Conservation (phyloP, 2,113 vertebrate genomes). For the Eublepharis macularius region DNA sequence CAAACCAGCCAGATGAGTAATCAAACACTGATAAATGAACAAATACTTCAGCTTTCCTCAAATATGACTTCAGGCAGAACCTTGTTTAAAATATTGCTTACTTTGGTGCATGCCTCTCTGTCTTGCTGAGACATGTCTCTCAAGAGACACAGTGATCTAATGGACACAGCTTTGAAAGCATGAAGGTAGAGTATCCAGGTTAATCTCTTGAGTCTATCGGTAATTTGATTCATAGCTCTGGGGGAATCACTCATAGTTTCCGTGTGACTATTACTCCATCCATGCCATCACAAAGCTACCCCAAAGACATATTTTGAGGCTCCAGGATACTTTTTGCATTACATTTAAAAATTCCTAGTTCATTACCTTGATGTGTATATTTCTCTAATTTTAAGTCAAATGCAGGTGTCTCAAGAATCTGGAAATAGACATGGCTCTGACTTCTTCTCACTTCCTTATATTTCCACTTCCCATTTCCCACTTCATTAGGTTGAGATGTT, state of each 20-base stretch:
- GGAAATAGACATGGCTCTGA: neutral
- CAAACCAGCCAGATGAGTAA: conserved; percentile 15
- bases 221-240: conserved; percentile 20
- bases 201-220: neutral
- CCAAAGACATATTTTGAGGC: conserved; percentile 12
- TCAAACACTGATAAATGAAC: conserved; percentile 21
- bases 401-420: neutral
- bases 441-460: neutral
- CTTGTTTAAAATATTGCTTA: conserved; percentile 18
- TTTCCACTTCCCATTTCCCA: neutral
- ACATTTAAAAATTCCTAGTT: neutral
- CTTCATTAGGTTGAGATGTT: neutral
- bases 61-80: conserved; percentile 22
- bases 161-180: conserved; percentile 22
- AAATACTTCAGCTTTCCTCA: conserved; percentile 23
- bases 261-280: neutral
- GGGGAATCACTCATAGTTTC: conserved; percentile 16
- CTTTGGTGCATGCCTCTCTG: conserved; percentile 11
- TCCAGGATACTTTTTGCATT: neutral
- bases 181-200: conserved; percentile 12
- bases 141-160: neutral
- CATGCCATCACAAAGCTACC: neutral
- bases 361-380: neutral
- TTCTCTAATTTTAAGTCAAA: neutral
- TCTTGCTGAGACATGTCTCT: conserved; percentile 20